phyloP scores from a whole-genome alignment of 2,888 invertebrate species.

The Plagodis pulveraria region DNA sequence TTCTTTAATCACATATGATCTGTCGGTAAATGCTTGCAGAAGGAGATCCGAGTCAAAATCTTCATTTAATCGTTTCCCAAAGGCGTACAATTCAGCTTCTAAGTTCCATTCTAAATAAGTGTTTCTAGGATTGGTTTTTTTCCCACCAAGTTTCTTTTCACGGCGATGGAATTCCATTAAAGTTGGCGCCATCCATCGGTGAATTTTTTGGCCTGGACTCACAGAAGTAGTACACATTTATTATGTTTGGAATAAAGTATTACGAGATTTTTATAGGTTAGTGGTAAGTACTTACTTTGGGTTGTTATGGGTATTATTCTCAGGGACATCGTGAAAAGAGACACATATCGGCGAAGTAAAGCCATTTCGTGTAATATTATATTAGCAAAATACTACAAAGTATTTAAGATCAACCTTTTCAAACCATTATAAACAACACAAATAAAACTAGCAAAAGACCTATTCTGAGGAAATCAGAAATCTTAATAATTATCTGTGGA shows the following conservation, averaged over 20 bases:
- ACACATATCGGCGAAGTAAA: constrained; percentile 61
- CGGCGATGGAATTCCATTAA: constrained; percentile 86
- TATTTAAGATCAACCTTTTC: neutral
- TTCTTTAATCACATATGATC: constrained; percentile 90
- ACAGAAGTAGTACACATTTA: constrained; percentile 1
- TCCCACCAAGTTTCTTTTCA: constrained; percentile 84
- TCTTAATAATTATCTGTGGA: too few species aligned
- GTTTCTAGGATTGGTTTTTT: constrained; percentile 81
- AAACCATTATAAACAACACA: neutral
- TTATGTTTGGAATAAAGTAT: neutral
- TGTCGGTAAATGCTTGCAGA: constrained; percentile 91
- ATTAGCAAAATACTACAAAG: neutral
- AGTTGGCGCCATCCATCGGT: constrained; percentile 90
- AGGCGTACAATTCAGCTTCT: constrained; percentile 94
- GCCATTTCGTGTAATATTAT: constrained; percentile 53
- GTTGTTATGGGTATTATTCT: constrained; percentile 51
- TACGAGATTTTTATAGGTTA: too few species aligned
- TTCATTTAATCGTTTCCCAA: constrained; percentile 93
- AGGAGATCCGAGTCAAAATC: constrained; percentile 89
- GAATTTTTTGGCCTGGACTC: constrained; percentile 63
- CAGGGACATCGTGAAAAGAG: constrained; percentile 52
- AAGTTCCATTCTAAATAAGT: constrained; percentile 94
- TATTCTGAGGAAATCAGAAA: too few species aligned
- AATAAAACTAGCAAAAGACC: too few species aligned
- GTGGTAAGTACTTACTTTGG: constrained; percentile 52